Conservation (phyloP, 2,888 invertebrate genomes). For the Clitarchus hookeri region DNA sequence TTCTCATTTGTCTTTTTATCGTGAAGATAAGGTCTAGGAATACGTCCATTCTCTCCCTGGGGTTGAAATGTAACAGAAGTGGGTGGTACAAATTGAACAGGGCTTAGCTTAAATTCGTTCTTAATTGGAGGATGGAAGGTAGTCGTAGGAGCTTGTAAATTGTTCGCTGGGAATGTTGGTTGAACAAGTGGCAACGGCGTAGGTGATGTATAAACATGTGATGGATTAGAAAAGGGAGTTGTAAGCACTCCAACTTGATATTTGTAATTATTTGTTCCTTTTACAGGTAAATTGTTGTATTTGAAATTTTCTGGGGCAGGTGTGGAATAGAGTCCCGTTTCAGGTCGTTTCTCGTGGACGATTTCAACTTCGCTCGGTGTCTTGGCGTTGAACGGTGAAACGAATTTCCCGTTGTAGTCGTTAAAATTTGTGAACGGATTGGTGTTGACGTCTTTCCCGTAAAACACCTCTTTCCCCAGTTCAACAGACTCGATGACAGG, state of each 20-base stretch:
- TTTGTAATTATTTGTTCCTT: not conserved
- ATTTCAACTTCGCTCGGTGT: not conserved
- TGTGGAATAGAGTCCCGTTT: not conserved
- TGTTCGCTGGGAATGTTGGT: constrained; percentile 9
- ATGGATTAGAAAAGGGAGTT: not conserved
- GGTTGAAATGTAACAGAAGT: not conserved
- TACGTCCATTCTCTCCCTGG: constrained; percentile 26
- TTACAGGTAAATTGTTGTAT: not conserved
- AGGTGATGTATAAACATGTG: not conserved
- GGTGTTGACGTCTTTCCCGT: not conserved
- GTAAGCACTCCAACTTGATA: not conserved
- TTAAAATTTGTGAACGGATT: not conserved
- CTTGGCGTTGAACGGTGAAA: not conserved
- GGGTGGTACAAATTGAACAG: not conserved
- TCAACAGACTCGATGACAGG: not conserved
- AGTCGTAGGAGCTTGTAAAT: not conserved
- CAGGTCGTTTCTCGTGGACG: not conserved
- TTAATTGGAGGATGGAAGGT: not conserved
- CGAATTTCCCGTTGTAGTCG: not conserved
- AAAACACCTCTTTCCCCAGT: constrained; percentile 16
- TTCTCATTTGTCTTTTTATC: constrained; percentile 3
- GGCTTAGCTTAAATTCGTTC: not conserved
- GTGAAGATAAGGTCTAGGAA: constrained; percentile 28
- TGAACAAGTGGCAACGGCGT: not conserved
- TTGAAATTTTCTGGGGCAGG: constrained; percentile 17